Evolutionary conservation across 2,888 invertebrate genomes (phyloP), one percentile per base, ranked within the genome.

Genomic region (Malthinus flaveolus): DNA sequence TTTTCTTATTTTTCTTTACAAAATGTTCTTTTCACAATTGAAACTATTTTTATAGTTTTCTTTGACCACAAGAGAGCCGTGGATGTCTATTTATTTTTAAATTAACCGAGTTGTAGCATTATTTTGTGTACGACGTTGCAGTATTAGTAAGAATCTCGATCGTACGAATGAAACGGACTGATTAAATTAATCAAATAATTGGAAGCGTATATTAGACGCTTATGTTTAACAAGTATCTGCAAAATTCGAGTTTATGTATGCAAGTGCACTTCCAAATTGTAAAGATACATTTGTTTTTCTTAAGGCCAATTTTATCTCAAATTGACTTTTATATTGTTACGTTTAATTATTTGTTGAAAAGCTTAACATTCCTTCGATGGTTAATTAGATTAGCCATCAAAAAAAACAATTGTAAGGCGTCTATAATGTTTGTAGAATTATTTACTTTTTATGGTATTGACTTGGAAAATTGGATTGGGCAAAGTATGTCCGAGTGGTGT

Each of bases 361-460:
- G 48, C 54, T 62, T 66, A 64, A 74, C 74, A 74, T 73, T 74
- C 74, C 74, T 66, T 64, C 67, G 69, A 72, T 71, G 71, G 61
- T 65, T 62, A 65, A 66, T 64, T 59, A 60, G 56, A 65, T 65
- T 64, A 60, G 66, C 35, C 37, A 53, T 53, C 52, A 36, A 60
- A 60, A 35, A 35, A 35, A 35, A 35, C 33, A 8, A 5, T 35
- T 9, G 35, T 35, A 35, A 23, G 67, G 66, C 66, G 64, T 63
- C 64, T 62, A 65, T 23, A 61, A 63, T 66, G 63, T 67, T 64
- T 65, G 61, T 64, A 56, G 54, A 58, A 49, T 59, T 66, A 64
- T 66, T 66, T 66, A 66, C 64, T 66, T 61, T 55, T n/a, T 56
- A 51, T 39, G 23, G 23, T 23, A 5, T 23, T 23, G 5, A 23